Evolutionary conservation across 2,797 vertebrate species (phyloP).

Genomic region (Myotis findleyi): DNA sequence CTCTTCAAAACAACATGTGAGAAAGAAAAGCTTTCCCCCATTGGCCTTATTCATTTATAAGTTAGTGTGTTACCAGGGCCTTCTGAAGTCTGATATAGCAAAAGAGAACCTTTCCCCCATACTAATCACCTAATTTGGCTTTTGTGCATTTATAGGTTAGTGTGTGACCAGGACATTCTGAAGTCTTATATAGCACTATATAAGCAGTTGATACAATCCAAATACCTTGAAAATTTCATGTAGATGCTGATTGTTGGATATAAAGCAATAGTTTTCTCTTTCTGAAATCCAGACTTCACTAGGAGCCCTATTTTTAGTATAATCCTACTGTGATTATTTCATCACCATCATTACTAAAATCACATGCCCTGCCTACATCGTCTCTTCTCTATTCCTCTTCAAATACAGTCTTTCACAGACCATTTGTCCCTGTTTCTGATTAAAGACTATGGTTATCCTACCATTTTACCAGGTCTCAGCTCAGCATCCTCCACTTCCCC

Average conservation of each 20-base stretch:
- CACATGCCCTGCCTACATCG: neutral
- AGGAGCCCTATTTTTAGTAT: constrained; percentile 44
- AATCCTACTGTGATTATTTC: constrained; percentile 25
- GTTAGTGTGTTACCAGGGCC: constrained; percentile 21
- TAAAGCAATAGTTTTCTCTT: constrained; percentile 48
- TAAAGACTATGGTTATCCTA: neutral
- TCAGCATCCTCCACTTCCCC: neutral
- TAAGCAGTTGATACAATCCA: constrained; percentile 42
- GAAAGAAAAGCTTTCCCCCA: constrained; percentile 28
- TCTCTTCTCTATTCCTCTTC: constrained; percentile 35
- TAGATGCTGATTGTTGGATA: neutral
- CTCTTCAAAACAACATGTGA: constrained; percentile 38
- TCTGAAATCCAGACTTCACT: constrained; percentile 39
- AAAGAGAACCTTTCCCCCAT: constrained; percentile 24
- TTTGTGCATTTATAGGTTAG: constrained; percentile 54
- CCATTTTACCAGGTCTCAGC: neutral
- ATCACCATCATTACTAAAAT: constrained; percentile 36
- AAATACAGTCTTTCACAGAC: neutral
- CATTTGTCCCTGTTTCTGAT: constrained; percentile 18
- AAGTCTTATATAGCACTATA: constrained; percentile 49
- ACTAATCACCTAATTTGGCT: constrained; percentile 14
- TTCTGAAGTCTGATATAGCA: constrained; percentile 62
- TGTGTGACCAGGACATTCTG: constrained; percentile 22
- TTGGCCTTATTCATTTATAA: constrained; percentile 52
- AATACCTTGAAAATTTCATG: constrained; percentile 41